Evolutionary conservation across 2,888 invertebrate genomes (phyloP), one percentile per base, ranked within the genome.

Genomic region (Eucera pruinosa): DNA sequence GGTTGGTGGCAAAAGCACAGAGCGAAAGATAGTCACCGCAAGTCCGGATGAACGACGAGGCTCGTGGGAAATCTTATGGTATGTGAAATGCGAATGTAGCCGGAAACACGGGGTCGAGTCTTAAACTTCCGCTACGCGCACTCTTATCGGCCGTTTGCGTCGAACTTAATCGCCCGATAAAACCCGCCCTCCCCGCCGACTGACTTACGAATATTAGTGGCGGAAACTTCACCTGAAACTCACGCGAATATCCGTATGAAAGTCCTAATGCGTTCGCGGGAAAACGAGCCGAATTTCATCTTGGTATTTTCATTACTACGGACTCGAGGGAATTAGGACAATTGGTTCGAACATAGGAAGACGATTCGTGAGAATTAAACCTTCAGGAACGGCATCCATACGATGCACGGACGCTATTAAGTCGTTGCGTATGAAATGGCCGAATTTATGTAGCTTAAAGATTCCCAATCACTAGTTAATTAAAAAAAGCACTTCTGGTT

Each of bases 21-120:
- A 7, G 74, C 79, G 86, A 86, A 71, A 81, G 87, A 88, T 87
- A 87, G 88, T 88, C 88, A 84, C 82, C 85, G 69, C 74, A 82
- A 13, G 41, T 76, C 72, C 70, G 85, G 85, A 89, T 91, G 90
- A 91, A 83, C 80, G 88, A 91, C 89, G 86, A 82, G 83, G 84
- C 92, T 85, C 90, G 45, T 73, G 92, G 91, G 92, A 92, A 92
- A 92, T 92, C 91, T 91, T 89, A 90, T 85, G 86, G 80, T 79
- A 81, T 77, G 84, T 79, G 77, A 76, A 83, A 87, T 81, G 80
- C 73, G 83, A 36, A 81, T 81, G 76, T 80, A 75, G 61, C 67
- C 70, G 61, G 52, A 54, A 55, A 78, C 62, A 57, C 23, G 33
- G 23, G 13, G 15, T 6, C 30, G 27, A 64, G 68, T 69, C 62